Conservation (phyloP, 2,888 invertebrate species). For the Lithophane ornitopus region DNA sequence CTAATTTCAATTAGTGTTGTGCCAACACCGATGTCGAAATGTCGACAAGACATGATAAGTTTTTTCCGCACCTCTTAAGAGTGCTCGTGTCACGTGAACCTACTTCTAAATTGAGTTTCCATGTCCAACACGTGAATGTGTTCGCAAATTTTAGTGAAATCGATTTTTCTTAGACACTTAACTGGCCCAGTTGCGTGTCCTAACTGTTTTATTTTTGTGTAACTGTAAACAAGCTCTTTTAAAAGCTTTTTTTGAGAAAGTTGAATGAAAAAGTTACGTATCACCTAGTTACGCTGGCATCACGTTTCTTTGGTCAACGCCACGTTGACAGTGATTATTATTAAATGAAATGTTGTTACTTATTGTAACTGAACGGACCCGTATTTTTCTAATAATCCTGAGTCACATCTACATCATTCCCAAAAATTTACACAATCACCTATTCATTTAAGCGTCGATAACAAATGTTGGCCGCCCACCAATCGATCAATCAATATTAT, state of each 20-base stretch:
- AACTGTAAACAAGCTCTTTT: slow-evolving; percentile 43
- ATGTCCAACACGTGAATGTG: slow-evolving; percentile 58
- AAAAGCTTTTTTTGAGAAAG: slow-evolving; percentile 57
- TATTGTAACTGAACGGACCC: slow-evolving; percentile 26
- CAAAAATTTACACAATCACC: slow-evolving; percentile 59
- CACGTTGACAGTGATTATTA: slow-evolving; percentile 5
- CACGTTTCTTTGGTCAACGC: slow-evolving; percentile 13
- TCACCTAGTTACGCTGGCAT: background rate
- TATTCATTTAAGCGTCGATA: slow-evolving; percentile 59
- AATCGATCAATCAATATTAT: slow-evolving; percentile 89
- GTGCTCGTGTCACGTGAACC: slow-evolving; percentile 62
- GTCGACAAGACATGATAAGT: slow-evolving; percentile 69
- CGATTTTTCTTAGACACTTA: slow-evolving; percentile 40
- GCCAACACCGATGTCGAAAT: slow-evolving; percentile 70
- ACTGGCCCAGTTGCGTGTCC: slow-evolving; percentile 39
- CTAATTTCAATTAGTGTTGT: slow-evolving; percentile 76
- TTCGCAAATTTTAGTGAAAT: slow-evolving; percentile 56
- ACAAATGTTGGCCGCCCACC: slow-evolving; percentile 71
- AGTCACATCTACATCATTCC: slow-evolving; percentile 60
- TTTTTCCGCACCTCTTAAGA: slow-evolving; percentile 69
- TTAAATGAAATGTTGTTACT: slow-evolving; percentile 6
- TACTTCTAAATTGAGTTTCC: slow-evolving; percentile 68
- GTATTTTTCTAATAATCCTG: slow-evolving; percentile 36
- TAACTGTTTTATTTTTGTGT: slow-evolving; percentile 41
- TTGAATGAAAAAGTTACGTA: slow-evolving; percentile 16